Conservation (phyloP, 2,797 vertebrate species). For the Rallus crepitans region DNA sequence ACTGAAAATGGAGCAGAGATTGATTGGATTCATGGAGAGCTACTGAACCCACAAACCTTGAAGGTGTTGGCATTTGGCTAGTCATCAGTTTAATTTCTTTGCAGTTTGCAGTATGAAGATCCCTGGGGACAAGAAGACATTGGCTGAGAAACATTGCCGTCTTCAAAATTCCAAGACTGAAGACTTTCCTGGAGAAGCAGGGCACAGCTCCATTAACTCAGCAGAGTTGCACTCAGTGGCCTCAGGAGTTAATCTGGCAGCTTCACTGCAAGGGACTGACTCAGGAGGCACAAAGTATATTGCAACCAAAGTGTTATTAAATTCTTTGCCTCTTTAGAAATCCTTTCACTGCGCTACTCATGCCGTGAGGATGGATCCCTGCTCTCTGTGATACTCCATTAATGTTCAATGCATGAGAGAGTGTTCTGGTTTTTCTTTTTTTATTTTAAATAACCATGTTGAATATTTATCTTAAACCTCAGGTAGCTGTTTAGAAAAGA, state of each 20-base stretch:
- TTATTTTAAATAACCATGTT: neutral
- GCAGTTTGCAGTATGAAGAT: neutral
- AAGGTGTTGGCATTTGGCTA: neutral
- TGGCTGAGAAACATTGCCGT: neutral
- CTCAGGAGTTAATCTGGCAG: neutral
- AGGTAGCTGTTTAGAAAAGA: slow-evolving; percentile 23
- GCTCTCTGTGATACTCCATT: neutral
- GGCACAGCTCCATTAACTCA: neutral
- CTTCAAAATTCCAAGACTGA: neutral
- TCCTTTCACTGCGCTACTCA: neutral
- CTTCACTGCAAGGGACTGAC: neutral
- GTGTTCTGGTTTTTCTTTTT: neutral
- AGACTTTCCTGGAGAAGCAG: neutral
- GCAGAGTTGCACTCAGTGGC: neutral
- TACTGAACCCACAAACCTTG: neutral
- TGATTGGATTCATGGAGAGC: neutral
- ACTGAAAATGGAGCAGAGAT: neutral
- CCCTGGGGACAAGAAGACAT: neutral
- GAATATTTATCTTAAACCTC: slow-evolving; percentile 24
- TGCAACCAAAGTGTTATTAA: neutral
- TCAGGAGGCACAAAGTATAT: neutral
- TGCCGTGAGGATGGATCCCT: neutral
- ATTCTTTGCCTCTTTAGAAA: neutral
- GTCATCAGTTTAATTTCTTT: neutral
- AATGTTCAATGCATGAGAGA: neutral